Base-by-base conservation (phyloP, 2,888 invertebrate species). In the Heliconius cydno region DNA sequence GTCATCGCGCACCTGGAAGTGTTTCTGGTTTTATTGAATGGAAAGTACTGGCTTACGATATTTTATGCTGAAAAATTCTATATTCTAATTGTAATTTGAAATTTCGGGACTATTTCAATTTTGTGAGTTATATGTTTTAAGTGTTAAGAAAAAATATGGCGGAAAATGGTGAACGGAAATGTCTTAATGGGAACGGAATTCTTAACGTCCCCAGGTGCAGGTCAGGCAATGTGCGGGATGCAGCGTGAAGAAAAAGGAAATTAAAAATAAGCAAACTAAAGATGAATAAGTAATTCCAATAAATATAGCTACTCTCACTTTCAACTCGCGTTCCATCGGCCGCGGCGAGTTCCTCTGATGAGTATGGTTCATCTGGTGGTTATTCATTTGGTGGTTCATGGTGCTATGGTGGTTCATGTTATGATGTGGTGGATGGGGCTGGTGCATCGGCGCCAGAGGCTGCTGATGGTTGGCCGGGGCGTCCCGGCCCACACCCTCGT, bases 401-500 rank as follows among this genome's bases (percentile, higher is more conserved):
- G 72, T 75, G 10, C 83, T 85, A 83, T 91, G 92, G 81, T 91
- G 93, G 84, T 84, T 88, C 86, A 92, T 84, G 82, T 85, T 89
- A 85, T 90, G 89, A 76, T 86, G 84, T 12, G 82, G 83, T 38
- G 85, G 87, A 28, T 85, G 85, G 77, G 87, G 87, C 75, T 85
- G 85, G n/a, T 85, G 85, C n/a, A 84, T 78, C 52, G 85, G 84
- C 81, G 85, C 88, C 75, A 86, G 88, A 22, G 85, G 84, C 77
- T 87, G 86, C 85, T 82, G 88, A 87, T 79, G 89, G 87, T 70
- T 88, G 5, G 86, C 90, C 0, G 93, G 91, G 19, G 89, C 92
- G 85, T 92, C 93, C n/a, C 94, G 90, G 25, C 93, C 94, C 22
- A 94, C 93, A 0, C 95, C 94, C 84, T 95, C 95, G 87, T 95